Evolutionary conservation across 2,797 vertebrate species (phyloP).

Genomic region (Pagetopsis macropterus): DNA sequence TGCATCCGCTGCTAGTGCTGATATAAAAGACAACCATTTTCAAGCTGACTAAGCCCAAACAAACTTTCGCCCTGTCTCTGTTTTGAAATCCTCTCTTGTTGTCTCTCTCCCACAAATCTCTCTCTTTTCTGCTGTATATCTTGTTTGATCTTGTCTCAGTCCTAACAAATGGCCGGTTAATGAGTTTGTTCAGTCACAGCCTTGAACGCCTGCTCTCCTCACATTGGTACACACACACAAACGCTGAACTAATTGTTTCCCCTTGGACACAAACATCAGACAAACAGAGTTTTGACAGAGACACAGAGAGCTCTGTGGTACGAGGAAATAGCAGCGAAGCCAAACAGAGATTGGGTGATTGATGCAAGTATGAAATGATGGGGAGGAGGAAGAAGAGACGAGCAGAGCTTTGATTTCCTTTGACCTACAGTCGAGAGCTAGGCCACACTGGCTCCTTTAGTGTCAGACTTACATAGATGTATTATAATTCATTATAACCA

Average conservation of each 20-base stretch:
- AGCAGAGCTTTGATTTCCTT: constrained; percentile 1
- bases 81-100: constrained; percentile 17
- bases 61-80: constrained; percentile 21
- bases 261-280: constrained; percentile 69
- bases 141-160: constrained; percentile 48
- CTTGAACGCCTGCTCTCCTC: constrained; percentile 65
- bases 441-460: constrained; percentile 22
- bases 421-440: constrained; percentile 47
- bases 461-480: constrained; percentile 5
- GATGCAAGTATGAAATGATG: constrained; percentile 44
- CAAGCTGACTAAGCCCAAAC: constrained; percentile 33
- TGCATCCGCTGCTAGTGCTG: neutral
- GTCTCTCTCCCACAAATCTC: constrained; percentile 18
- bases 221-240: constrained; percentile 43
- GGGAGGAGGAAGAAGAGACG: constrained; percentile 13
- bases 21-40: constrained; percentile 20
- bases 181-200: constrained; percentile 68
- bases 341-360: constrained; percentile 55
- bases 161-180: constrained; percentile 64
- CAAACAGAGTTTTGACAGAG: constrained; percentile 61
- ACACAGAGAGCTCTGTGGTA: constrained; percentile 55
- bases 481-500: neutral
- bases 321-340: constrained; percentile 45
- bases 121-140: constrained; percentile 11
- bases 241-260: constrained; percentile 74